Percentiles rank a stretch among this genome's conserved stretches.
Conservation (phyloP, 1,140 invertebrate genomes). For the Babylonia areolata region DNA sequence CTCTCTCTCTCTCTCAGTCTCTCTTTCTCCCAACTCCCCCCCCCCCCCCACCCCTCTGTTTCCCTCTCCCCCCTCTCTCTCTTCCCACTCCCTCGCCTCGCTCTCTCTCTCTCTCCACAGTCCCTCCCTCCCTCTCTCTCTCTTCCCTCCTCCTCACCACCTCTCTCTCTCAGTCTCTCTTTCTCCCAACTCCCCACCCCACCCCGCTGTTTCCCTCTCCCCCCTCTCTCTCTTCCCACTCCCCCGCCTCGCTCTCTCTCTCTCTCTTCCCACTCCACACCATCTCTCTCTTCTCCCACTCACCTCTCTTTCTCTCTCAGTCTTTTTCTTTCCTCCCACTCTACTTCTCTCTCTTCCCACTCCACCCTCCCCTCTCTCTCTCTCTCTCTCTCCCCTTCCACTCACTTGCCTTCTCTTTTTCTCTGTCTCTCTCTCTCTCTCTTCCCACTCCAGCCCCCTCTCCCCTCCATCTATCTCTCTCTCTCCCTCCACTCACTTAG, state of each 20-base stretch:
- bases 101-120: no score
- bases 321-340: not conserved
- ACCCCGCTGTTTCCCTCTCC: not conserved
- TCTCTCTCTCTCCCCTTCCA: not conserved
- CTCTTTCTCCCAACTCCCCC: no score
- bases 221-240: not conserved
- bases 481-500: no score
- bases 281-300: not conserved
- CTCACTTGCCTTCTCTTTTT: conserved; percentile 3
- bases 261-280: not conserved
- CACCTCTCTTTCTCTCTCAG: not conserved
- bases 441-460: not conserved
- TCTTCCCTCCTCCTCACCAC: not conserved
- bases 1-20: no score
- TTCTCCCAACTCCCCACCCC: not conserved
- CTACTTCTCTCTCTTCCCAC: not conserved
- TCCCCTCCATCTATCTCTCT: not conserved
- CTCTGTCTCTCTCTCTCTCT: not conserved
- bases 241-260: not conserved
- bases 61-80: no score
- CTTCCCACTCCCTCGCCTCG: no score
- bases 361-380: conserved; percentile 18
- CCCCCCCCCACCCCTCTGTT: no score
- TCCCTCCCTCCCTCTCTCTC: no score
- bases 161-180: conserved; percentile 11